A percentile compares a stretch with the other conserved stretches of the same genome.
These are phyloP conservation scores for Hyalella azteca DNA, from an alignment of 2,888 invertebrate genomes.

Conservation along the genomic window DNA sequence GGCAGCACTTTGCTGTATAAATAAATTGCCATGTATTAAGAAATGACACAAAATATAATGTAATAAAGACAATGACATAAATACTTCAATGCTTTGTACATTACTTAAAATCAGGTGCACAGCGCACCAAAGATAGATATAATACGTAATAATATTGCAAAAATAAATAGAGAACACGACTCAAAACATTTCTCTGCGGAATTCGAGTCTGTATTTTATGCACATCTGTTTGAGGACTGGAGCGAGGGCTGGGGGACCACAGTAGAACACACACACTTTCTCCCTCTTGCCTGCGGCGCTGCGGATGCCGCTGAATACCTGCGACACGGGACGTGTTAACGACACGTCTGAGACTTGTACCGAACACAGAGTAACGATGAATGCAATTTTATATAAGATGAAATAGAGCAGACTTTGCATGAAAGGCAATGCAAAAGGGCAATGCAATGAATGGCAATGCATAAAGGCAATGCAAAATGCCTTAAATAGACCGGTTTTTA, in stretches of 20 bases:
- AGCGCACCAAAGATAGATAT: too few relatives aligned
- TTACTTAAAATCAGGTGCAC: too few relatives aligned
- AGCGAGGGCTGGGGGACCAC: conserved; percentile 59
- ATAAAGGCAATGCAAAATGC: too few relatives aligned
- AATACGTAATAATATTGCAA: not conserved
- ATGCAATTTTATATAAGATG: not conserved
- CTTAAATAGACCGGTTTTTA: too few relatives aligned
- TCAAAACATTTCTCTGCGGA: conserved; percentile 59
- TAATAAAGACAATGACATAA: too few relatives aligned
- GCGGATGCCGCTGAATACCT: conserved; percentile 51
- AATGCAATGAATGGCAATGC: not conserved
- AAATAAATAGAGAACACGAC: not conserved
- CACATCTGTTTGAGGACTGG: conserved; percentile 57
- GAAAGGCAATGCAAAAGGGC: not conserved
- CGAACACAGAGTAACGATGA: not conserved
- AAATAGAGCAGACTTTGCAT: not conserved
- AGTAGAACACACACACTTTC: conserved; percentile 59
- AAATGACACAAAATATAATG: too few relatives aligned
- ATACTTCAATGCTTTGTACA: too few relatives aligned
- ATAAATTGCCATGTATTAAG: too few relatives aligned
- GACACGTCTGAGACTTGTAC: too few relatives aligned
- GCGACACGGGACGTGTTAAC: not conserved
- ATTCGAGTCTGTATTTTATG: conserved; percentile 59
- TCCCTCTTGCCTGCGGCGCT: not conserved
- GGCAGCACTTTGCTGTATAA: too few relatives aligned